Evolutionary conservation across 2,888 invertebrate species (phyloP), one percentile per base, ranked within the genome.

Genomic region (Brachynemurus nebulosus): DNA sequence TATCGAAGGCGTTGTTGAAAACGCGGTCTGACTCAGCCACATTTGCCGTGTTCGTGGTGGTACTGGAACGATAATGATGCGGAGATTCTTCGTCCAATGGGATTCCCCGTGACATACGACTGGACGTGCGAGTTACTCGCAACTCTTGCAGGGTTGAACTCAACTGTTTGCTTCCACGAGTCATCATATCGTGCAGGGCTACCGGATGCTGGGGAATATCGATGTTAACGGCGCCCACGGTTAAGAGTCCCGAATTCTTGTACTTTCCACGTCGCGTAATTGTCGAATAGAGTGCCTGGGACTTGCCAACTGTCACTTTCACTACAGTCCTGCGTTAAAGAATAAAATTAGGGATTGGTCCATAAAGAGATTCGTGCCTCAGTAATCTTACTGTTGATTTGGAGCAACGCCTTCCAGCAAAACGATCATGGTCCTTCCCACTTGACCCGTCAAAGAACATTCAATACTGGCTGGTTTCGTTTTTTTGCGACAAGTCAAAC

Each of bases 161-260:
- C 35, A 96, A 69, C 58, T 95, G 90, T 51, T 91, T 83, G 48
- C 91, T 90, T 50, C 92, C 90, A 53, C 96, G 74, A 0, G 91
- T 91, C 78, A 98, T 93, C 85, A 98, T 96, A 41, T 95, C 96
- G 65, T 98, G 97, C 53, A 98, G 68, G 6, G 90, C 93, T 1
- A 96, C 93, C 0, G 97, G 97, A 68, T 97, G 96, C 65, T 97
- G 96, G 3, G 98, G 97, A 58, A 98, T 91, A 64, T 96, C 95
- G 44, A 96, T 83, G 50, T 86, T 80, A 1, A 96, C 83, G 11
- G 85, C 83, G 1, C 95, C 96, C 44, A 96, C 77, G 7, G 86
- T 88, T 7, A 91, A 66, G 45, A 93, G 63, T 1, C 84, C 80
- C 41, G 83, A 77, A 60, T 88, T 89, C 57, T 84, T 82, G 57